Conservation (phyloP, 1,140 invertebrate species). For the Manduca sexta region DNA sequence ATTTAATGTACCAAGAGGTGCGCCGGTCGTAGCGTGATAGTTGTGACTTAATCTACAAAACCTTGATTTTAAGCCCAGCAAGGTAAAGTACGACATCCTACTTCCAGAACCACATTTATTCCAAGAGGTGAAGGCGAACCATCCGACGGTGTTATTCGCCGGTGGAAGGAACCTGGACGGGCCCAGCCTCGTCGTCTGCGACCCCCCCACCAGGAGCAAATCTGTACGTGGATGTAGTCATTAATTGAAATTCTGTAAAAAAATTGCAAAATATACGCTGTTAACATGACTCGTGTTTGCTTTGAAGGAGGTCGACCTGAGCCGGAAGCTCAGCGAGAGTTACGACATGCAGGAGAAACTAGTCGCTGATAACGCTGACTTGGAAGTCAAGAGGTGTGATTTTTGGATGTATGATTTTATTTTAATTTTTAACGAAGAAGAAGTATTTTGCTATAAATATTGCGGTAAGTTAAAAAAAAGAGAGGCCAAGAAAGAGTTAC, state of each 20-base stretch:
- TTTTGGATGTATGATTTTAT: too few species aligned
- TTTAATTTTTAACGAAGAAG: too few species aligned
- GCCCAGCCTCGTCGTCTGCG: slow-evolving; percentile 11
- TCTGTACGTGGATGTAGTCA: slow-evolving; percentile 40
- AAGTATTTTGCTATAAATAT: too few species aligned
- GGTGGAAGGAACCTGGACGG: slow-evolving; percentile 4
- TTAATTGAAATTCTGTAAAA: slow-evolving; percentile 11
- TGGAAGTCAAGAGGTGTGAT: slow-evolving; percentile 75
- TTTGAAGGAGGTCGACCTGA: slow-evolving; percentile 65
- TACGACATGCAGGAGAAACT: slow-evolving; percentile 78
- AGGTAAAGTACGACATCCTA: too few species aligned
- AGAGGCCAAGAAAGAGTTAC: too few species aligned
- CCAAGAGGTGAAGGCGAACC: slow-evolving; percentile 45
- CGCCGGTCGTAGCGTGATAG: too few species aligned
- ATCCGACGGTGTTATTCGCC: slow-evolving; percentile 31
- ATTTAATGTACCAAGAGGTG: too few species aligned
- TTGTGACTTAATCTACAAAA: too few species aligned
- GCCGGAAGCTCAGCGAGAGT: slow-evolving; percentile 73
- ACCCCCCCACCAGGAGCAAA: slow-evolving; percentile 37
- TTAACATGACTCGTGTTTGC: slow-evolving; percentile 28
- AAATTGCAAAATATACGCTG: slow-evolving; percentile 23
- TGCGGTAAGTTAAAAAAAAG: too few species aligned
- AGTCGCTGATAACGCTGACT: slow-evolving; percentile 75
- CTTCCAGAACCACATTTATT: slow-evolving; percentile 21
- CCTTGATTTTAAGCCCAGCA: too few species aligned